phyloP scores from a whole-genome alignment of 2,888 invertebrate species.

The Lacanobia oleracea region DNA sequence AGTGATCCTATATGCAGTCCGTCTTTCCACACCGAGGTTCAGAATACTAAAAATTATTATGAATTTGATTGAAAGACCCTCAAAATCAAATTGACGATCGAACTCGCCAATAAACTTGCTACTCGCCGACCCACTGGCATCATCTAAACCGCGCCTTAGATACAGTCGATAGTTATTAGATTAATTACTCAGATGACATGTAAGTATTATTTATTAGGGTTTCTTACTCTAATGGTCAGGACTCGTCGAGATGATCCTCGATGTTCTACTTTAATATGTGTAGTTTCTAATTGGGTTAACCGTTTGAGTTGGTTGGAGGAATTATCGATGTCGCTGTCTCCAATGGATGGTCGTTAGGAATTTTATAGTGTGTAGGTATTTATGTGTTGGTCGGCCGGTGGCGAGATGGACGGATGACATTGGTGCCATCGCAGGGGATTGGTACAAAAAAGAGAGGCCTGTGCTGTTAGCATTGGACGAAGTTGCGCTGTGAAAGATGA shows the following conservation, averaged over 20 bases:
- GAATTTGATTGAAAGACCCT: background rate
- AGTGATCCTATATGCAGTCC: too few species aligned
- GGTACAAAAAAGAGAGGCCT: too few species aligned
- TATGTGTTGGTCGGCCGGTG: too few species aligned
- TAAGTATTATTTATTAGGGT: slow-evolving; percentile 59
- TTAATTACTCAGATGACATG: slow-evolving; percentile 62
- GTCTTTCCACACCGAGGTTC: too few species aligned
- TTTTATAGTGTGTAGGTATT: slow-evolving; percentile 4
- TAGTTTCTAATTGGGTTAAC: slow-evolving; percentile 43
- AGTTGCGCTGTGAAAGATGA: too few species aligned
- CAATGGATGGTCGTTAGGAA: background rate
- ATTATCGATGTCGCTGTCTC: slow-evolving; percentile 43
- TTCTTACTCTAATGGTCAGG: slow-evolving; percentile 23
- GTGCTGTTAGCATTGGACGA: too few species aligned
- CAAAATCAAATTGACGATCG: background rate
- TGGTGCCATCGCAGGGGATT: too few species aligned
- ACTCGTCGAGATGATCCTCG: slow-evolving; percentile 52
- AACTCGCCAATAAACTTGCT: background rate
- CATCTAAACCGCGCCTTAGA: slow-evolving; percentile 4
- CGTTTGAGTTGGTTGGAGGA: slow-evolving; percentile 25
- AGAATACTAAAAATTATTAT: too few species aligned
- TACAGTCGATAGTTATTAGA: slow-evolving; percentile 53
- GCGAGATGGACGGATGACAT: too few species aligned
- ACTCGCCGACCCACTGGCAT: slow-evolving; percentile 13
- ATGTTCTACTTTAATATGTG: slow-evolving; percentile 53